Conservation (phyloP, 2,888 invertebrate species). For the Sarcophaga carnaria region DNA sequence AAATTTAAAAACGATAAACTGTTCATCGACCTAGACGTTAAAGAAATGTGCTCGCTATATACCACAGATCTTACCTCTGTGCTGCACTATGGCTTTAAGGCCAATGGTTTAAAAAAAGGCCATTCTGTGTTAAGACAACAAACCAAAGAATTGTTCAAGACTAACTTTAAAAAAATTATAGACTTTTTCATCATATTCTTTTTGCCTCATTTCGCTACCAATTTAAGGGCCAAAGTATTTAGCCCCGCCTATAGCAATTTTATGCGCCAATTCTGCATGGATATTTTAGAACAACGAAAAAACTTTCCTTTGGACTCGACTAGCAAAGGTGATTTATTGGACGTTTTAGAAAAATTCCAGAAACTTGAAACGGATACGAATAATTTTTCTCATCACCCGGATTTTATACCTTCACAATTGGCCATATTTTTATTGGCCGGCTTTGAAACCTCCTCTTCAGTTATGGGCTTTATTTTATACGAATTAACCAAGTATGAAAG, state of each 20-base stretch:
- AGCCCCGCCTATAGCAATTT: slow-evolving; percentile 74
- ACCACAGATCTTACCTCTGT: slow-evolving; percentile 78
- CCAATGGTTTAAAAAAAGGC: slow-evolving; percentile 74
- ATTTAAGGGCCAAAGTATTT: slow-evolving; percentile 76
- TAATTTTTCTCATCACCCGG: slow-evolving; percentile 71
- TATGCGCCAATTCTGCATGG: slow-evolving; percentile 71
- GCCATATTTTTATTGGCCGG: slow-evolving; percentile 79
- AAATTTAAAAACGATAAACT: not conserved
- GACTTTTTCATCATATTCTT: slow-evolving; percentile 77
- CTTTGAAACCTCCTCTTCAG: slow-evolving; percentile 80
- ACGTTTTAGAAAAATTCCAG: slow-evolving; percentile 77
- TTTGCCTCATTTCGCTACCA: slow-evolving; percentile 72
- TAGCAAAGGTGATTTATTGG: slow-evolving; percentile 81
- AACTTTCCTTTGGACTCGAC: not conserved
- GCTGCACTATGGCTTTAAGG: slow-evolving; percentile 75
- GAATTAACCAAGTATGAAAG: slow-evolving; percentile 80
- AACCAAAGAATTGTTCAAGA: slow-evolving; percentile 73
- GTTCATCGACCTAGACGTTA: slow-evolving; percentile 70
- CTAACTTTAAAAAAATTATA: slow-evolving; percentile 72
- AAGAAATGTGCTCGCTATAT: slow-evolving; percentile 77
- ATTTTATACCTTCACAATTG: slow-evolving; percentile 78
- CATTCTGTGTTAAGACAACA: slow-evolving; percentile 72
- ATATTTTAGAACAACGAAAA: slow-evolving; percentile 8
- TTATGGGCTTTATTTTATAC: slow-evolving; percentile 80
- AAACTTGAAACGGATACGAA: slow-evolving; percentile 28